Conservation (phyloP, 2,888 invertebrate genomes). For the Mellilla xanthometata region DNA sequence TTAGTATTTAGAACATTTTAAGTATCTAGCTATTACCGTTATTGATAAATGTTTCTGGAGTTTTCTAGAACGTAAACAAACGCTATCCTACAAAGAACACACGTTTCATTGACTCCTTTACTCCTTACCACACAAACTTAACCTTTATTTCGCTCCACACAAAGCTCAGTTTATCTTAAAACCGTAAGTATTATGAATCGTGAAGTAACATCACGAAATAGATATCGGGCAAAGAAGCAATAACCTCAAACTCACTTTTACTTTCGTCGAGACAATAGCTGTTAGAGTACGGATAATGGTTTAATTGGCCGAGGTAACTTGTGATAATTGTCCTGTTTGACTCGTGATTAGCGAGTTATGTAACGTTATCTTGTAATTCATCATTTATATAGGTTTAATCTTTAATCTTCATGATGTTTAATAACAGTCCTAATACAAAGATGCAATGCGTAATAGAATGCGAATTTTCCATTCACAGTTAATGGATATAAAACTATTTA, state of each 20-base stretch:
- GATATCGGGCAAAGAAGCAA: slow-evolving; percentile 54
- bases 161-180: slow-evolving; percentile 13
- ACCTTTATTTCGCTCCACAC: slow-evolving; percentile 13
- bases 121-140: slow-evolving; percentile 7
- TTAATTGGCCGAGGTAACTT: neutral
- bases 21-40: too few relatives aligned
- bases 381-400: too few relatives aligned
- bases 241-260: slow-evolving; percentile 55
- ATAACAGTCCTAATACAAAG: too few relatives aligned
- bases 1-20: too few relatives aligned
- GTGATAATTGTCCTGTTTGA: neutral
- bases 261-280: slow-evolving; percentile 42
- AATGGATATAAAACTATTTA: too few relatives aligned
- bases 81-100: slow-evolving; percentile 15
- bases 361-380: neutral
- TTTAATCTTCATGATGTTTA: too few relatives aligned
- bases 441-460: too few relatives aligned
- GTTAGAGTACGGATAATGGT: neutral
- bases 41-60: too few relatives aligned
- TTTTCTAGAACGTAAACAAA: slow-evolving; percentile 3
- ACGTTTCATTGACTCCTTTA: slow-evolving; percentile 25
- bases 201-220: slow-evolving; percentile 39
- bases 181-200: slow-evolving; percentile 23
- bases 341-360: too few relatives aligned
- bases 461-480: too few relatives aligned